Evolutionary conservation across 2,113 vertebrate species (phyloP).

Genomic region (Condylura cristata): DNA sequence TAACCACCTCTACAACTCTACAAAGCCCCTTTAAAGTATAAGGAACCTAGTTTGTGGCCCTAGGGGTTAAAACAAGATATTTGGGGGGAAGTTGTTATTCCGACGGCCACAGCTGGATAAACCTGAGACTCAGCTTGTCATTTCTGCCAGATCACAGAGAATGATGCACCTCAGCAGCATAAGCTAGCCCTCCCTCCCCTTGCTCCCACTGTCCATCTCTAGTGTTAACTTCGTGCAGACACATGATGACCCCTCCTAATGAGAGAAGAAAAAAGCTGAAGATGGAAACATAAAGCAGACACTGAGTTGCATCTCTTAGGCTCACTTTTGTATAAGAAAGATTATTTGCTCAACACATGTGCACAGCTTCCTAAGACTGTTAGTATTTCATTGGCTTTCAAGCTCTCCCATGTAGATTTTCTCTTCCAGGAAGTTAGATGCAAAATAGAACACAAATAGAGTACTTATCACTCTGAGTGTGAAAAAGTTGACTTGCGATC

Average conservation of each 20-base stretch:
- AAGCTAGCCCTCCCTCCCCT: background rate
- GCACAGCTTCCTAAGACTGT: background rate
- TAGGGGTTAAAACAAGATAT: background rate
- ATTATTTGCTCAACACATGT: background rate
- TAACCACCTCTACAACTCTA: background rate
- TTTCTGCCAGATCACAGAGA: background rate
- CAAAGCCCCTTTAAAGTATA: background rate
- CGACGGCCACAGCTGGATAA: background rate
- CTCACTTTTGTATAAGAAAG: background rate
- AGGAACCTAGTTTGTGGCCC: background rate
- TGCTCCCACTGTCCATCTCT: background rate
- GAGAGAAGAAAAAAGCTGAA: background rate
- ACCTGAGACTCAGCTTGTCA: background rate
- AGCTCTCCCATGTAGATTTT: background rate
- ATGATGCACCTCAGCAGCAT: background rate
- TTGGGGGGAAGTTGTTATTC: background rate
- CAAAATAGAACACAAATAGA: background rate
- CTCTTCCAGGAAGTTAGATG: background rate
- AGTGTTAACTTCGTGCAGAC: background rate
- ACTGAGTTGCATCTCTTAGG: background rate
- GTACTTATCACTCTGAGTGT: background rate
- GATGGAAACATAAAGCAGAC: background rate
- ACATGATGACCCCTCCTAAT: background rate
- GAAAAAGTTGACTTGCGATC: background rate
- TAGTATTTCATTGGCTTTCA: background rate